Base-by-base conservation (phyloP, 1,140 invertebrate genomes). In the Alviniconcha marisindica region DNA sequence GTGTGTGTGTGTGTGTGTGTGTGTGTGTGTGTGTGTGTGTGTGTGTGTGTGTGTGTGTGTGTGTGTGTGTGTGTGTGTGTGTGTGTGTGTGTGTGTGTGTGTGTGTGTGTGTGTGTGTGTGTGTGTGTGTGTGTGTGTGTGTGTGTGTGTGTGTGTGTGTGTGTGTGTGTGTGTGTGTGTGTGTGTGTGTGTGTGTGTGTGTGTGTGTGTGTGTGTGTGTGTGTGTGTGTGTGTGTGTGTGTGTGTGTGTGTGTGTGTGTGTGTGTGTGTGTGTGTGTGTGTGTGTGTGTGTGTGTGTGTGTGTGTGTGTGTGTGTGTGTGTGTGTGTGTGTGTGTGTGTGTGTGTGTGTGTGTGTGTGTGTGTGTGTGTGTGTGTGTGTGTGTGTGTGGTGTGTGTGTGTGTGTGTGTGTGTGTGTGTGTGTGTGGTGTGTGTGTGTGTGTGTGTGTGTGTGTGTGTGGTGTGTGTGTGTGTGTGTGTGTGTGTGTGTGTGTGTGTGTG, bases 191-290 rank as follows among this genome's bases (percentile, higher is more conserved):
- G 28, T 51, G 48, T 12, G 7, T 51, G 48, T 51, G 48, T 51
- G 21, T 51, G 48, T 51, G 48, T 66, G 63, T 33, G 28, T 15
- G n/a, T 66, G 63, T 4, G 28, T 7, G 24, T 66, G 28, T 33
- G 18, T 66, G 63, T 66, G 5, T 66, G 63, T 66, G 63, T 24
- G 21, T 60, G 54, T n/a, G 28, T 24, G 15, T 31, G 28, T 71
- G 66, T 31, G 31, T 71, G 31, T 36, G 66, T 71, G 66, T 71
- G 66, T 71, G 66, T 71, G 66, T 71, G 66, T 71, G 66, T n/a
- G n/a, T n/a, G n/a, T n/a, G n/a, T n/a, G n/a, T 71, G 66, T 71
- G 66, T 36, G 66, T 28, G 31, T 28, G 28, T 36, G 66, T 28
- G 31, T 28, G 31, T 36, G 66, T 28, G 31, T 71, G 66, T 36